phyloP scores from a whole-genome alignment of 2,797 vertebrate species.

The Cyprinodon diabolis region DNA sequence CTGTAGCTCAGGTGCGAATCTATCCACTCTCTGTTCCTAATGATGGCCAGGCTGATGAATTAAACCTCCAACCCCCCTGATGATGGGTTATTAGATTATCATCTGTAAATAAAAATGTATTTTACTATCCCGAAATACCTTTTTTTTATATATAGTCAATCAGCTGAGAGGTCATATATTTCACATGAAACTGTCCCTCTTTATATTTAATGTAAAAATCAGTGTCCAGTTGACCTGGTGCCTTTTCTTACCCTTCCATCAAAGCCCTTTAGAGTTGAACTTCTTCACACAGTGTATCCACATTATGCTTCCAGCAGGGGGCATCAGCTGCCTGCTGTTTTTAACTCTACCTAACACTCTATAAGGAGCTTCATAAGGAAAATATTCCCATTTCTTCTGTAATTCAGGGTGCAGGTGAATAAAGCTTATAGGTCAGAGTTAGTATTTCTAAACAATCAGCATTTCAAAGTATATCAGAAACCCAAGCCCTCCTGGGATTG shows the following conservation, averaged over 20 bases:
- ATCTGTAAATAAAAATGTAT: too few relatives aligned
- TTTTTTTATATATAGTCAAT: too few relatives aligned
- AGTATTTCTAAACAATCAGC: conserved; percentile 30
- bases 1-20: too few relatives aligned
- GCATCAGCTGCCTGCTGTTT: conserved; percentile 65
- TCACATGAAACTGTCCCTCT: not conserved
- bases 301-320: conserved; percentile 67
- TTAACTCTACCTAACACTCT: conserved; percentile 33
- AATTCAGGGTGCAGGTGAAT: conserved; percentile 66
- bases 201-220: not conserved
- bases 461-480: conserved; percentile 40
- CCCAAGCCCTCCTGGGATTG: conserved; percentile 53
- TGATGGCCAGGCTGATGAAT: too few relatives aligned
- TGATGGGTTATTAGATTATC: too few relatives aligned
- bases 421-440: conserved; percentile 58
- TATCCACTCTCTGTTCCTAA: too few relatives aligned
- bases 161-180: too few relatives aligned
- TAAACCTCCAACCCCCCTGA: too few relatives aligned
- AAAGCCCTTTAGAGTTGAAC: not conserved
- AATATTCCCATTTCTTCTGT: conserved; percentile 63
- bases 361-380: conserved; percentile 66
- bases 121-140: too few relatives aligned
- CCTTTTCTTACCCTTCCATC: not conserved
- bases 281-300: not conserved
- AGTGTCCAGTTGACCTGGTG: not conserved